Percentiles rank a stretch among this genome's conserved stretches.
These are phyloP conservation scores for Crotophaga sulcirostris DNA, from an alignment of 2,113 vertebrate species.

Conservation along the genomic window DNA sequence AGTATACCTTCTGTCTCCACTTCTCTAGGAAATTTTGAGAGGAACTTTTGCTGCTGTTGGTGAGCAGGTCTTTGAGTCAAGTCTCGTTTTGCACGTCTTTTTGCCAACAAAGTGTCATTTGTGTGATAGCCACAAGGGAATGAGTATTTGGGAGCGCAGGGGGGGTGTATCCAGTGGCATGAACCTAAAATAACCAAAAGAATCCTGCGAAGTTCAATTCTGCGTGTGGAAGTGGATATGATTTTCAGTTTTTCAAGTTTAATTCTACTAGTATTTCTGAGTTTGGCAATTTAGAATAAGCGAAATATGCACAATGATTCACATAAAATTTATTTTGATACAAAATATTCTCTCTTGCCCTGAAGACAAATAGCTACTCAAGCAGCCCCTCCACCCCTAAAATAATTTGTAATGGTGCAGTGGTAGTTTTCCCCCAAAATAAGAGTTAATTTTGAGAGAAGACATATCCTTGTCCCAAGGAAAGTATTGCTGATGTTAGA, in stretches of 20 bases:
- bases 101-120: neutral
- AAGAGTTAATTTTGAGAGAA: neutral
- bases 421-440: neutral
- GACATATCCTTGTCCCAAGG: constrained; percentile 28
- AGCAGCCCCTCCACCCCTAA: neutral
- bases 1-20: neutral
- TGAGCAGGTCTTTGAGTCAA: neutral
- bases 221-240: neutral
- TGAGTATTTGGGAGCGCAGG: neutral
- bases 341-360: neutral
- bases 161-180: neutral
- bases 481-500: neutral
- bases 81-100: neutral
- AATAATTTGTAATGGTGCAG: neutral
- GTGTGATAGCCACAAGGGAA: neutral
- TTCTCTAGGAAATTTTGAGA: neutral
- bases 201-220: neutral
- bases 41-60: neutral
- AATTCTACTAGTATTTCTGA: neutral
- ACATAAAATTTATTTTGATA: neutral
- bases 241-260: neutral
- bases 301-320: neutral
- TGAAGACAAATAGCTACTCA: neutral
- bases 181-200: neutral
- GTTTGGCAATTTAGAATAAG: neutral